A percentile compares a stretch with the other conserved stretches of the same genome.
Conservation (phyloP, 2,113 vertebrate species). For the Microcebus griseorufus region DNA sequence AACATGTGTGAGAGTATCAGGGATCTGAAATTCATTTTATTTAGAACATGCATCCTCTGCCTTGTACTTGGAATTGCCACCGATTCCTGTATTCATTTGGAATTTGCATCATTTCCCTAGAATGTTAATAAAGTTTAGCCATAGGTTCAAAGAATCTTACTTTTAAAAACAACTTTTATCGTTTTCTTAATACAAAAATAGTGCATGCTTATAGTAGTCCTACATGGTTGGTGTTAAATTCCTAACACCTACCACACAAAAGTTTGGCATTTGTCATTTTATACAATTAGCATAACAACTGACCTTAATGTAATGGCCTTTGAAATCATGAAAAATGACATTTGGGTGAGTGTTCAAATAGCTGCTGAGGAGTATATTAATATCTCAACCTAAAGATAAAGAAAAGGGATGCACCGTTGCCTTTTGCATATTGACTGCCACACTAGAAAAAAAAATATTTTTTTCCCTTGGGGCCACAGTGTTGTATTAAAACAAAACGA, state of each 20-base stretch:
- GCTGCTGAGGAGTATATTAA: not conserved
- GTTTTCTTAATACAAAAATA: not conserved
- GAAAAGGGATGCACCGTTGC: not conserved
- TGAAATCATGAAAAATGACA: not conserved
- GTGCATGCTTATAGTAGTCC: not conserved
- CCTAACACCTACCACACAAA: not conserved
- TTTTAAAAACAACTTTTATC: not conserved
- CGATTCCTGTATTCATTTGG: not conserved
- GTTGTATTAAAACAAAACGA: no score
- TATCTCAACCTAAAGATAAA: not conserved
- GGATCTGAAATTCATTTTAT: not conserved
- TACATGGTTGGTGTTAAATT: not conserved
- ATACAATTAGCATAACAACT: not conserved
- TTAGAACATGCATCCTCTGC: not conserved
- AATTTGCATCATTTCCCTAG: not conserved
- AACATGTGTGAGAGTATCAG: not conserved
- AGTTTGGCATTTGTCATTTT: not conserved
- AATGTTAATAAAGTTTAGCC: not conserved
- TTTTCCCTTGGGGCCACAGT: no score
- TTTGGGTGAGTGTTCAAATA: not conserved
- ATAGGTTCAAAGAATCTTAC: not conserved
- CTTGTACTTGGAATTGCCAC: not conserved
- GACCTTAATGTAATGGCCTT: not conserved
- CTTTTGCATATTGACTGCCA: not conserved
- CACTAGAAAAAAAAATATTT: no score